These are phyloP conservation scores for Hydrozoanthus tunicans DNA, from an alignment of 64 coral and sea anemone genomes.

Conservation along the genomic window DNA sequence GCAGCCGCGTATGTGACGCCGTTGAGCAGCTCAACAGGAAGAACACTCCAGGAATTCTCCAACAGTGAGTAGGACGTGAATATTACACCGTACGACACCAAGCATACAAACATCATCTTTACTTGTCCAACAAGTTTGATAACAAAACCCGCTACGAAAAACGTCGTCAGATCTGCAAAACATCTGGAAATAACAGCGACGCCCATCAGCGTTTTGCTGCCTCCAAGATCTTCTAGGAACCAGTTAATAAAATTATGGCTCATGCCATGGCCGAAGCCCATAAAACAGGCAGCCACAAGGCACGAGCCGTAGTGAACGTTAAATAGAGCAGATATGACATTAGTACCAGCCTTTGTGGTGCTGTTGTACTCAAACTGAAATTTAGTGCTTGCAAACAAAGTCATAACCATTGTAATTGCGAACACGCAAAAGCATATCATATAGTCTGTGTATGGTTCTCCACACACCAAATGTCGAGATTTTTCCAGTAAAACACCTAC, in stretches of 20 bases:
- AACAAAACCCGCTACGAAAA: slow-evolving; percentile 85
- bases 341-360: slow-evolving; percentile 6
- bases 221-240: slow-evolving; percentile 97
- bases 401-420: slow-evolving; percentile 77
- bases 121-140: slow-evolving; percentile 95
- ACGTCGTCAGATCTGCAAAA: slow-evolving; percentile 82
- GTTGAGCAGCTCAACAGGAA: slow-evolving; percentile 83
- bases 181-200: slow-evolving; percentile 80
- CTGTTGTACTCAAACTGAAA: slow-evolving; percentile 94
- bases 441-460: slow-evolving; percentile 90
- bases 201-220: slow-evolving; percentile 93
- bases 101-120: slow-evolving; percentile 76
- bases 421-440: slow-evolving; percentile 95
- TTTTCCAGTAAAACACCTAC: slow-evolving; percentile 87
- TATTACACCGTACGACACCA: slow-evolving; percentile 86
- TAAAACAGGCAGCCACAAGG: slow-evolving; percentile 86
- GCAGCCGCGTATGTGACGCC: slow-evolving; percentile 90
- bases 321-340: slow-evolving; percentile 75
- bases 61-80: slow-evolving; percentile 85
- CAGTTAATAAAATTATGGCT: slow-evolving; percentile 95
- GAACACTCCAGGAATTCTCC: slow-evolving; percentile 84
- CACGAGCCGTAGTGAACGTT: slow-evolving; percentile 94
- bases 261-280: slow-evolving; percentile 94
- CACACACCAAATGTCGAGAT: slow-evolving; percentile 83
- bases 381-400: slow-evolving; percentile 79